Evolutionary conservation across 53 echinoderm and acorn worm genomes (phyloP).

Genomic region (Astropecten irregularis): DNA sequence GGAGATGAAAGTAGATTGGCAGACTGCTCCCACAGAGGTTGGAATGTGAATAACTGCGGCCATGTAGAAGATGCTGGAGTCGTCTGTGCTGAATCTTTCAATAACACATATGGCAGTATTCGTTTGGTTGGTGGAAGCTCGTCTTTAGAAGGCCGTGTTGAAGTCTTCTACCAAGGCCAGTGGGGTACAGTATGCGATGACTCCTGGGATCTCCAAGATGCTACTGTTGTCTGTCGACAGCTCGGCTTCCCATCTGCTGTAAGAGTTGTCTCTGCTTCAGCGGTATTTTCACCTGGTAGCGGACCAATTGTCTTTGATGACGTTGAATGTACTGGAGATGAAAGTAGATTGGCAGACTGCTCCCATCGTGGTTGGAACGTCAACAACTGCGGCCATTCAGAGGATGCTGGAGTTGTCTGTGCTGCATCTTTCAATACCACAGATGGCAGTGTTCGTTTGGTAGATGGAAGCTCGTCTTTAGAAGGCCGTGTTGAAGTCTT

Average conservation of each 20-base stretch:
- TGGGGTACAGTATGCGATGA: background rate
- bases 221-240: background rate
- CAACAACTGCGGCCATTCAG: conserved; percentile 22
- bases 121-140: background rate
- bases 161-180: background rate
- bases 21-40: background rate
- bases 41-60: conserved; percentile 8
- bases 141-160: background rate
- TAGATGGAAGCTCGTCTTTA: background rate
- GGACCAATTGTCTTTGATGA: conserved; percentile 9
- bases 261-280: background rate
- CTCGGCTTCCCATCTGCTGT: background rate
- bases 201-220: background rate
- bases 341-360: background rate
- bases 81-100: background rate
- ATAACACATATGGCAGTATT: conserved; percentile 31
- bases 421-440: no score
- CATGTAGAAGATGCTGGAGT: conserved; percentile 34
- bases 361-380: background rate
- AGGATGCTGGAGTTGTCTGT: conserved; percentile 19
- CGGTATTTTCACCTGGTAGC: background rate
- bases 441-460: conserved; percentile 26
- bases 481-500: conserved; percentile 26
- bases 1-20: background rate
- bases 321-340: background rate